These are phyloP conservation scores for Macrobrachium rosenbergii DNA, from an alignment of 1,140 invertebrate species.

Conservation along the genomic window DNA sequence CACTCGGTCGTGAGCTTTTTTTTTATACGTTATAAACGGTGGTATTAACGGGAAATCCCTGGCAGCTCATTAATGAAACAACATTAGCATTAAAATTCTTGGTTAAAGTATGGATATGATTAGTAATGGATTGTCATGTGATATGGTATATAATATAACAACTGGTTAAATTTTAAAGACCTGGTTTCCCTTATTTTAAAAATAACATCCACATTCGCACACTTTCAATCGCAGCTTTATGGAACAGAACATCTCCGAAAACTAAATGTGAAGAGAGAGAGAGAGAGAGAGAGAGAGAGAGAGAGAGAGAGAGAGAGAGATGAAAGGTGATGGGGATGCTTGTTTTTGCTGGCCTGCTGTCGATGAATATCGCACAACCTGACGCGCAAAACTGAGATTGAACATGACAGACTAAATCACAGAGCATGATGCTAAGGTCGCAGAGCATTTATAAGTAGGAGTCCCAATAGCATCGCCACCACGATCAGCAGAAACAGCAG, in stretches of 20 bases:
- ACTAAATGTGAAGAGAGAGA: background rate
- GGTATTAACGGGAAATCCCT: too few relatives aligned
- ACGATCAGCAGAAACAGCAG: background rate
- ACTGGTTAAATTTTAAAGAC: too few relatives aligned
- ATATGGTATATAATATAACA: too few relatives aligned
- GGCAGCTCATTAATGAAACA: too few relatives aligned
- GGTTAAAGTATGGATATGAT: too few relatives aligned
- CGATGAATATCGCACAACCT: background rate
- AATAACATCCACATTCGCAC: background rate
- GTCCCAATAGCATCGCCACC: background rate
- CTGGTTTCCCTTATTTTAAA: too few relatives aligned
- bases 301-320: slow-evolving; percentile 52
- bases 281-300: slow-evolving; percentile 49
- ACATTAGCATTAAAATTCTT: too few relatives aligned
- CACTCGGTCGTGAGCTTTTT: background rate
- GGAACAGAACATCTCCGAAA: background rate
- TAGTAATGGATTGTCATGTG: too few relatives aligned
- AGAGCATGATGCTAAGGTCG: too few relatives aligned
- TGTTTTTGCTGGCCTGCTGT: background rate
- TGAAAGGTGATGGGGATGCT: slow-evolving; percentile 18
- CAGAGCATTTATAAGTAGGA: background rate
- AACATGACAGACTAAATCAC: background rate
- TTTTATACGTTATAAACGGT: too few relatives aligned
- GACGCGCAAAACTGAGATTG: background rate
- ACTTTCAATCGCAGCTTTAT: background rate